Conservation (phyloP, 1,140 invertebrate genomes). For the Danaus plexippus region DNA sequence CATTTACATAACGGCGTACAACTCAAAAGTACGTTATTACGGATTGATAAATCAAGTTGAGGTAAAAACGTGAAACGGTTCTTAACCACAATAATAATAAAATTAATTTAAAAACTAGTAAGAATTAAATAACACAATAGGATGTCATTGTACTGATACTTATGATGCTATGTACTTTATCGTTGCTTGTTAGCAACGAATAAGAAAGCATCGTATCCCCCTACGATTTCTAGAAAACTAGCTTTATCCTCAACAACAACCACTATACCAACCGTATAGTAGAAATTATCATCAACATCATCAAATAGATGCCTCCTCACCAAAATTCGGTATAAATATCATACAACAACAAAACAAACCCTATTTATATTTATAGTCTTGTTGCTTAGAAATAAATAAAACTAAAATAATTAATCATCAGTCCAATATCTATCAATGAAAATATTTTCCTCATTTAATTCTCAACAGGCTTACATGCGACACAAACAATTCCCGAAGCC, state of each 20-base stretch:
- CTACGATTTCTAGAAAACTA: background rate
- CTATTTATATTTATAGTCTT: background rate
- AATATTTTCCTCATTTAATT: background rate
- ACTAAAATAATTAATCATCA: too few relatives aligned
- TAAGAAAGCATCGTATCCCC: too few relatives aligned
- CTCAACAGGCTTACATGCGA: constrained; percentile 35
- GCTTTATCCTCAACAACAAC: background rate
- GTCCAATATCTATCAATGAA: background rate
- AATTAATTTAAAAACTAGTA: background rate
- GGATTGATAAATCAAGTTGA: constrained; percentile 41
- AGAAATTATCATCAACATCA: too few relatives aligned
- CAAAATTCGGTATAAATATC: too few relatives aligned
- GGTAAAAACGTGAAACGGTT: constrained; percentile 10
- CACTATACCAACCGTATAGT: too few relatives aligned
- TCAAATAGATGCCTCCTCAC: too few relatives aligned
- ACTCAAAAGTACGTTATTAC: constrained; percentile 28
- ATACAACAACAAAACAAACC: too few relatives aligned
- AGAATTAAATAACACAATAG: constrained; percentile 1
- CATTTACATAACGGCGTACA: constrained; percentile 28
- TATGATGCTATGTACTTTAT: background rate
- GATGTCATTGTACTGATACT: constrained; percentile 3
- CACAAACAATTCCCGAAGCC: constrained; percentile 33
- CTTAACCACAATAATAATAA: background rate
- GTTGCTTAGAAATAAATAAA: background rate
- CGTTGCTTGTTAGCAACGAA: too few relatives aligned